Conservation (phyloP, 2,888 invertebrate genomes). For the Ormia ochracea region DNA sequence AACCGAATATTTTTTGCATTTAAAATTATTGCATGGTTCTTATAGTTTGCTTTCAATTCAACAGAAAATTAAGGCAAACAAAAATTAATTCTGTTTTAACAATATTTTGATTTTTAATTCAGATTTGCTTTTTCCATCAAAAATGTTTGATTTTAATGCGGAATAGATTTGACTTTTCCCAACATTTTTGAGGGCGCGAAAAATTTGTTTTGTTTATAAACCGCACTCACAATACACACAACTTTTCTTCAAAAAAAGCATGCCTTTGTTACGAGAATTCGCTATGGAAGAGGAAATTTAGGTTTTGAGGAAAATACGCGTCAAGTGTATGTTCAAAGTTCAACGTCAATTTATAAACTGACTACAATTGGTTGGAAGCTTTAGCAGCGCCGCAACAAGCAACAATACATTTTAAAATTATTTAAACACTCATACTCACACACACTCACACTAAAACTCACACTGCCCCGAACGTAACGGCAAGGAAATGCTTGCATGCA, state of each 20-base stretch:
- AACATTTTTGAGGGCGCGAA: conserved; percentile 11
- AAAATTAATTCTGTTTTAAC: background rate
- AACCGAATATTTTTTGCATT: conserved; percentile 21
- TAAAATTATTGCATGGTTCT: background rate
- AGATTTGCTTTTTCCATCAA: conserved; percentile 42
- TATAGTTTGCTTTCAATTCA: background rate
- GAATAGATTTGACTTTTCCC: background rate
- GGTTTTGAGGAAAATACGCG: background rate
- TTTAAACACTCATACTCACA: background rate
- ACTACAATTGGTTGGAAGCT: conserved; percentile 39
- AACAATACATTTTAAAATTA: conserved; percentile 8
- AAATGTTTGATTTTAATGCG: conserved; percentile 35
- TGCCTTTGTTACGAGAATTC: conserved; percentile 8
- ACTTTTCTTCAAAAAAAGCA: background rate
- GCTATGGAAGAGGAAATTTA: background rate
- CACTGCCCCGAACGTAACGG: too few relatives aligned
- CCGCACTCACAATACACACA: background rate
- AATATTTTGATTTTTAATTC: conserved; percentile 22
- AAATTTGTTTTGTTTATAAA: background rate
- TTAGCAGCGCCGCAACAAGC: conserved; percentile 23
- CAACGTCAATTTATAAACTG: conserved; percentile 44
- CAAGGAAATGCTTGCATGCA: background rate
- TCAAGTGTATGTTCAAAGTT: conserved; percentile 27
- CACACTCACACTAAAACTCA: too few relatives aligned
- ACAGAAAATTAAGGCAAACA: background rate